Base-by-base conservation (phyloP, 1,140 invertebrate genomes). In the Himalopsyche phryganea region DNA sequence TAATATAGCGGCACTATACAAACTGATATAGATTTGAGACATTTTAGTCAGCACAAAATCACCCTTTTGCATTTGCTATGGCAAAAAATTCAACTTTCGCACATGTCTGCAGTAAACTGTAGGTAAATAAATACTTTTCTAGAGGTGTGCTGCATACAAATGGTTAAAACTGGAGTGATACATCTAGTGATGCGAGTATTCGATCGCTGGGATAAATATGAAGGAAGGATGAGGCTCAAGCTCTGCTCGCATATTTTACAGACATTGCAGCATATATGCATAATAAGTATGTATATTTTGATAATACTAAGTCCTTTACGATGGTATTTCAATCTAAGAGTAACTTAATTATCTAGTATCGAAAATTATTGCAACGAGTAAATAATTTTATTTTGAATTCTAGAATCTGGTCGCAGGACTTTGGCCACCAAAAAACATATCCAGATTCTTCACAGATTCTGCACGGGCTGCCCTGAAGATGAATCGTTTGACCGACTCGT, bases 171-270 rank as follows among this genome's bases (percentile, higher is more conserved):
- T 58, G 81, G 81, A 18, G 75, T 85, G 33, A 76, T 81, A 51
- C 71, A 77, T 55, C 69, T 81, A 55, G 66, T 85, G 45, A 76
- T 83, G 65, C 74, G 80, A 44, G 77, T 85, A 61, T 83, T 86
- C 68, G 83, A 85, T 65, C 74, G 80, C 32, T 85, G 85, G 83
- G 83, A 85, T 50, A 80, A 79, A 66, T 82, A 81, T 68, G 83
- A 85, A 58, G 81, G 82, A 0, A 80, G 79, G 65, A 78, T 84
- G 66, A 77, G 81, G 61, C 70, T 83, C 48, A 85, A 83, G 73
- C 81, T 85, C 57, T 82, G 79, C 60, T 80, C 79, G 47, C 80
- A 79, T 65, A 77, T 80, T 20, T 70, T 86, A n/a, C 79, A 79
- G 64, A 83, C 81, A 2, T 65, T 85, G 33, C 80, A 83, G 61